Conservation (phyloP, 2,888 invertebrate species). For the Gerris lacustris region DNA sequence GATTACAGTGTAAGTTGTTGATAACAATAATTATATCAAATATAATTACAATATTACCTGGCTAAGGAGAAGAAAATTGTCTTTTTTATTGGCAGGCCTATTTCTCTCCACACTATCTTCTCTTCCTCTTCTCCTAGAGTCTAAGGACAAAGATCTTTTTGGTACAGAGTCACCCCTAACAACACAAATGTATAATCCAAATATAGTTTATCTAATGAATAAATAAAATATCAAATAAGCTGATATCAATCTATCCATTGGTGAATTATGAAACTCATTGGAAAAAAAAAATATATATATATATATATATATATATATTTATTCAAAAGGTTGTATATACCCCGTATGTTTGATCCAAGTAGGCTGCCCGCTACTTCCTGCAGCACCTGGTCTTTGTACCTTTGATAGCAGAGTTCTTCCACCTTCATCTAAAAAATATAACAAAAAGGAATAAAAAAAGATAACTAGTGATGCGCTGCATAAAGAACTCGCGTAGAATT, state of each 20-base stretch:
- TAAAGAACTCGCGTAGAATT: too few relatives aligned
- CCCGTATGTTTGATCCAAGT: conserved; percentile 20
- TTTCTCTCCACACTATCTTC: conserved; percentile 28
- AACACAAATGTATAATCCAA: neutral
- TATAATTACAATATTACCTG: conserved; percentile 25
- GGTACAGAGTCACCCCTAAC: conserved; percentile 20
- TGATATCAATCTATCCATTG: too few relatives aligned
- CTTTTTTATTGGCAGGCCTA: conserved; percentile 18
- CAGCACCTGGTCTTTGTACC: too few relatives aligned
- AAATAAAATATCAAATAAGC: too few relatives aligned
- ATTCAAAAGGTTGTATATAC: neutral
- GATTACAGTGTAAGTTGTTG: too few relatives aligned
- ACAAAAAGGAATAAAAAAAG: too few relatives aligned
- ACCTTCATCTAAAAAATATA: too few relatives aligned
- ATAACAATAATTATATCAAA: too few relatives aligned
- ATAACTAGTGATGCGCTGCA: too few relatives aligned
- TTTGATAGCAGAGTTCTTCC: too few relatives aligned
- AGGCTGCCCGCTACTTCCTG: neutral
- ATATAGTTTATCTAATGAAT: too few relatives aligned
- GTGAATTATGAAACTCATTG: too few relatives aligned
- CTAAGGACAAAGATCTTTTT: conserved; percentile 20
- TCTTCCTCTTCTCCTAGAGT: conserved; percentile 25
- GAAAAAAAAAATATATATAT: neutral
- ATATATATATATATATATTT: neutral
- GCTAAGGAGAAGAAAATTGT: conserved; percentile 30